phyloP scores from a whole-genome alignment of 2,797 vertebrate genomes.

The Poecilia wingei region DNA sequence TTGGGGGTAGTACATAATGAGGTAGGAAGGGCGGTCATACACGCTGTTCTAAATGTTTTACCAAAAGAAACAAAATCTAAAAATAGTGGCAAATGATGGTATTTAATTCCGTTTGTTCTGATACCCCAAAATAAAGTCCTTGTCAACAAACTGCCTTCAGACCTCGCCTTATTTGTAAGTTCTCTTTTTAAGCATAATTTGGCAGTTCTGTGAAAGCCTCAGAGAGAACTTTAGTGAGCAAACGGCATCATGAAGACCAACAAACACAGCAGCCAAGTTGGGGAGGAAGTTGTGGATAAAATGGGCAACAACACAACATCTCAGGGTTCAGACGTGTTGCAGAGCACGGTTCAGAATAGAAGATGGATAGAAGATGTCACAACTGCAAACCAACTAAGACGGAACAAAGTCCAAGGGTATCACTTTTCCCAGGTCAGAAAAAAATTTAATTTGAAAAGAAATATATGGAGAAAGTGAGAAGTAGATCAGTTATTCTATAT shows the following conservation, averaged over 20 bases:
- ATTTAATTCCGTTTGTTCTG: not conserved
- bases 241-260: not conserved
- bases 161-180: not conserved
- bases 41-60: not conserved
- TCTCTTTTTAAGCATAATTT: not conserved
- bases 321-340: not conserved
- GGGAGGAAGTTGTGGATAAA: too few species aligned
- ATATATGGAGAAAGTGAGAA: too few species aligned
- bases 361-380: not conserved
- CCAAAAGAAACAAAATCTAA: not conserved
- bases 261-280: too few species aligned
- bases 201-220: not conserved
- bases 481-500: too few species aligned
- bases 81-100: not conserved
- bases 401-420: too few species aligned
- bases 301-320: not conserved
- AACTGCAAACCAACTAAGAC: conserved; percentile 1
- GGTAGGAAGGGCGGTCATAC: not conserved
- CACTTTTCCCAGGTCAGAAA: too few species aligned
- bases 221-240: not conserved
- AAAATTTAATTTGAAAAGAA: too few species aligned
- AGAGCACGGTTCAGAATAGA: not conserved
- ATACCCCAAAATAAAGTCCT: not conserved
- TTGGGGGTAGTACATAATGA: not conserved
- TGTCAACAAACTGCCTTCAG: not conserved